phyloP scores from a whole-genome alignment of 2,113 vertebrate species.

The Oxygymnocypris stewartii region DNA sequence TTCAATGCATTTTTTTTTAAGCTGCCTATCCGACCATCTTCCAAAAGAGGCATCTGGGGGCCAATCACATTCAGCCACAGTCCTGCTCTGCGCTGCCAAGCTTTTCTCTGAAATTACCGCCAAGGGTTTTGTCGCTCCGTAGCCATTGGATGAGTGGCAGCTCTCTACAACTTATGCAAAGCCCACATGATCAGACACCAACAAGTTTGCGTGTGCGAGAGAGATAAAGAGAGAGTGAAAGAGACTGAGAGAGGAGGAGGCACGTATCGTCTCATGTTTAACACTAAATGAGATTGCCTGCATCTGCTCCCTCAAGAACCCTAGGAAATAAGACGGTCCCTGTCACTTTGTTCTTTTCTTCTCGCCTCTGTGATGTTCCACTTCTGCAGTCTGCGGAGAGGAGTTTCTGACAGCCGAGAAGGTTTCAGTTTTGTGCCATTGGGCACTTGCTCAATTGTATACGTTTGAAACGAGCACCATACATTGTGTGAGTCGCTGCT shows the following conservation, averaged over 20 bases:
- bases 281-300: conserved; percentile 51
- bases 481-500: conserved; percentile 48
- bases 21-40: conserved; percentile 10
- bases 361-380: conserved; percentile 57
- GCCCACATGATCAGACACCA: conserved; percentile 12
- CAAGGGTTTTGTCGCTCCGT: conserved; percentile 33
- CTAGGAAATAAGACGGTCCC: conserved; percentile 59
- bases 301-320: conserved; percentile 55
- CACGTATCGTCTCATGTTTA: conserved; percentile 53
- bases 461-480: conserved; percentile 55
- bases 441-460: conserved; percentile 57
- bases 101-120: conserved; percentile 37
- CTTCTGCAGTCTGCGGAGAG: conserved; percentile 46
- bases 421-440: conserved; percentile 52
- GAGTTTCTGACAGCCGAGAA: conserved; percentile 48
- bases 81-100: conserved; percentile 27
- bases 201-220: conserved; percentile 6
- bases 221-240: conserved; percentile 24
- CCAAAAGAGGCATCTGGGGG: conserved; percentile 31
- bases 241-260: conserved; percentile 26
- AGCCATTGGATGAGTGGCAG: conserved; percentile 33
- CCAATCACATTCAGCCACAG: conserved; percentile 37
- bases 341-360: conserved; percentile 60
- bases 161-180: background rate
- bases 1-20: conserved; percentile 22